Base-by-base conservation (phyloP, 1,140 invertebrate species). In the Melipona quadrifasciata region DNA sequence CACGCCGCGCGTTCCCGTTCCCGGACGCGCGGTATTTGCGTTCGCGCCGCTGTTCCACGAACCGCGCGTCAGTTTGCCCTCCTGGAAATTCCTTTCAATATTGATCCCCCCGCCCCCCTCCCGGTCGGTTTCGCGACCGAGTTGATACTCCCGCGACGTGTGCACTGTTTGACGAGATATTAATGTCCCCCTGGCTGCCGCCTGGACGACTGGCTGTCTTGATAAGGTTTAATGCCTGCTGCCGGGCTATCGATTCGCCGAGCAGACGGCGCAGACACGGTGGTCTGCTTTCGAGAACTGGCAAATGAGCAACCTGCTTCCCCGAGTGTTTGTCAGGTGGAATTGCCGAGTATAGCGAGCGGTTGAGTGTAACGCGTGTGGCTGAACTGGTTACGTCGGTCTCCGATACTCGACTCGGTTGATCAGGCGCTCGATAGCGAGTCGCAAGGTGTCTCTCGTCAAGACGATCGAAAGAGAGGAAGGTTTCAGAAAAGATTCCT, bases 51-150 rank as follows among this genome's bases (percentile, higher is more conserved):
- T 55, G 51, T 83, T 78, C 55, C 75, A n/a, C 76, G 67, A 84
- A 84, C 67, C 34, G n/a, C 67, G n/a, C 82, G 55, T 79, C 72
- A 79, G 82, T 76, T 79, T 79, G 76, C 68, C 55, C 27, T 57
- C 67, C 58, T 61, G 31, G 57, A 64, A 71, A 71, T 71, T 79
- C 82, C 75, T 84, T 79, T 84, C 76, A 79, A 84, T 84, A 84
- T 84, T 84, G 82, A 84, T 79, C 39, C 76, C 39, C 51, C 5
- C 6, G n/a, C n/a, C 53, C 53, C 1, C 53, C 5, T 17, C 14
- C 14, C 17, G 39, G 39, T 47, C 39, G 39, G 16, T 17, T 19
- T 16, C 27, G 16, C 2, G n/a, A 27, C 12, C 8, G 4, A 21
- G 2, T 74, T 64, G 58, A 39, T 75, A 31, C 58, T 16, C 3